Base-by-base conservation (phyloP, 2,888 invertebrate species). In the Calameuta idolon region DNA sequence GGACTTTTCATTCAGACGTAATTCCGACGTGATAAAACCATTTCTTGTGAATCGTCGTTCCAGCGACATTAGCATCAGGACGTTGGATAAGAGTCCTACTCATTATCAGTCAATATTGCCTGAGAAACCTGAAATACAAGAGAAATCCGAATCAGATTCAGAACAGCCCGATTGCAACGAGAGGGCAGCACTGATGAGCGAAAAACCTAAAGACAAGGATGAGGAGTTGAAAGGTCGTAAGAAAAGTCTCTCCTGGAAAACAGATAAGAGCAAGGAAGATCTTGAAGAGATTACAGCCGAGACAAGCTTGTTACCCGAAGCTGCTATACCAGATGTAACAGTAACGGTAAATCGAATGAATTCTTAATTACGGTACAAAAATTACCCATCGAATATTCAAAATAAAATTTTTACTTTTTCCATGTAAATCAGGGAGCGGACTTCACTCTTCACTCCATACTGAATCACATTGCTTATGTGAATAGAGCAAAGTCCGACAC, bases 391-490 rank as follows among this genome's bases (percentile, higher is more conserved):
- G 69, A 31, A 23, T 12, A 69, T 55, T 2, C 1, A 23, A 75
- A 33, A 33, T 40, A 12, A 73, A 75, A 77, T 76, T 31, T 76
- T 34, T 23, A 15, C 76, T 23, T 40, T 40, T 0, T 40, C 5
- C 1, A 55, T 1, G 23, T 9, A 9, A 55, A 55, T 55, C 85
- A 91, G 91, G 86, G 85, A 78, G 85, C 89, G 34, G 92, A 92
- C 81, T 89, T 93, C 79, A 93, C 93, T 3, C 90, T 93, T 75
- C 92, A 93, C 76, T 92, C 93, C 33, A 93, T 93, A 83, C 85
- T 93, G 79, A 93, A 93, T 86, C 93, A 93, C 83, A 93, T 93
- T 77, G 93, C 93, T 23, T 93, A 93, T 83, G 93, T 93, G 76
- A 93, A 93, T 87, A 91, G 92, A 85, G 90, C 93, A 12, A 91